phyloP scores from a whole-genome alignment of 2,888 invertebrate species.

The Itoplectis maculator region DNA sequence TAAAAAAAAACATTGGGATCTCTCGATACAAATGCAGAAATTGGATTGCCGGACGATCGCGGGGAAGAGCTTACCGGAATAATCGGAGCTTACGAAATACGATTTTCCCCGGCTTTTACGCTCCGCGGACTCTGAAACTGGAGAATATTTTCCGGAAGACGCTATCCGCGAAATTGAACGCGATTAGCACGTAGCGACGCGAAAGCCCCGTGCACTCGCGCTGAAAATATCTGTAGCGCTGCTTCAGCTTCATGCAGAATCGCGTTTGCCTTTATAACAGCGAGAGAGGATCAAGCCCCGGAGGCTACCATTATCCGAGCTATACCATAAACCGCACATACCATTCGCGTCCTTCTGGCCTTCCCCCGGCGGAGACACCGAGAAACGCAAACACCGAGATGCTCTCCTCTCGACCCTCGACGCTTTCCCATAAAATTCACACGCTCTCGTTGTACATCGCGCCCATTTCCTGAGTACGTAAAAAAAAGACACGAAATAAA shows the following conservation, averaged over 20 bases:
- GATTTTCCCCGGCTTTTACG: background rate
- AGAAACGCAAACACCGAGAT: background rate
- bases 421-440: background rate
- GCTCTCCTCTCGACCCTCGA: background rate
- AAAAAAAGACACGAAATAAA: background rate
- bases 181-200: background rate
- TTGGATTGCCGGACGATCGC: background rate
- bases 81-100: too few relatives aligned
- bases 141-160: conserved; percentile 3
- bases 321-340: conserved; percentile 25
- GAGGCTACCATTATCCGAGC: conserved; percentile 14
- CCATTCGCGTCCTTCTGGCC: background rate
- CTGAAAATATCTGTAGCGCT: background rate
- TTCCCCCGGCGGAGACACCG: background rate
- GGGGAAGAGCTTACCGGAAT: background rate
- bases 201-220: background rate
- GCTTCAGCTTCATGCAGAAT: background rate
- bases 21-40: background rate
- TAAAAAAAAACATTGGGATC: too few relatives aligned
- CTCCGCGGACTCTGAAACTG: background rate
- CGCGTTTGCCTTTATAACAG: conserved; percentile 23
- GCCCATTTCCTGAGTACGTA: background rate
- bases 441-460: background rate
- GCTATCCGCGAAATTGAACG: background rate
- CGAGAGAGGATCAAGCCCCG: conserved; percentile 10